Conservation (phyloP, 1,140 invertebrate species). For the Musca vetustissima region DNA sequence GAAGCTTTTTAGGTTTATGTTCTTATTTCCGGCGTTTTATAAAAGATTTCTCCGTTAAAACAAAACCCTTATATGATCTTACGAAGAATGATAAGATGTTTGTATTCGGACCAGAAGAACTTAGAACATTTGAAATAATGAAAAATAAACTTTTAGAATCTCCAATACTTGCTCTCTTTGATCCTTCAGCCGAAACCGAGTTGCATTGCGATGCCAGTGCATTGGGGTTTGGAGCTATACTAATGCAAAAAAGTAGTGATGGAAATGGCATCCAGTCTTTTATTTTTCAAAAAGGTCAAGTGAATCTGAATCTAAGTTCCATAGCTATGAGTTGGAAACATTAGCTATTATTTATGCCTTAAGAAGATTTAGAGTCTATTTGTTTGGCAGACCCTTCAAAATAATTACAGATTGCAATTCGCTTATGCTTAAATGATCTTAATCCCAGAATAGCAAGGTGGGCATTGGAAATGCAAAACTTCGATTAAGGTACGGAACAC, state of each 20-base stretch:
- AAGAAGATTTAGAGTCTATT: too few relatives aligned
- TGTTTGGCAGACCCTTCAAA: too few relatives aligned
- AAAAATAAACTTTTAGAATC: constrained; percentile 32
- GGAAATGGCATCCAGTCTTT: constrained; percentile 44
- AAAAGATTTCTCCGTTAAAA: too few relatives aligned
- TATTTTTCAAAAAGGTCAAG: constrained; percentile 53
- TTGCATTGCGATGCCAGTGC: constrained; percentile 39
- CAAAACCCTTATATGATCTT: constrained; percentile 39
- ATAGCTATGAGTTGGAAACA: constrained; percentile 58
- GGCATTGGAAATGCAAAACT: too few relatives aligned
- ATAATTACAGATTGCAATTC: too few relatives aligned
- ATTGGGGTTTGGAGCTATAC: constrained; percentile 34
- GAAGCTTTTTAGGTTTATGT: constrained; percentile 34
- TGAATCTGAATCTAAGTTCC: constrained; percentile 54
- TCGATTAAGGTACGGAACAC: too few relatives aligned
- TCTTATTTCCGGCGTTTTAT: too few relatives aligned
- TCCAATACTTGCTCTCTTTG: constrained; percentile 40
- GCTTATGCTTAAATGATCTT: too few relatives aligned
- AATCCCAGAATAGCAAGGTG: too few relatives aligned
- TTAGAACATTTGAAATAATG: constrained; percentile 36
- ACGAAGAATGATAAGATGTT: constrained; percentile 39
- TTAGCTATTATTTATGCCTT: constrained; percentile 59
- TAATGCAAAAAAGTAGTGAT: constrained; percentile 36
- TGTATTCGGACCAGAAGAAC: constrained; percentile 29
- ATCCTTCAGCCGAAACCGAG: constrained; percentile 31